Conservation (phyloP, 37 sponge, comb jelly and placozoan species). For the Hormiphora californensis region DNA sequence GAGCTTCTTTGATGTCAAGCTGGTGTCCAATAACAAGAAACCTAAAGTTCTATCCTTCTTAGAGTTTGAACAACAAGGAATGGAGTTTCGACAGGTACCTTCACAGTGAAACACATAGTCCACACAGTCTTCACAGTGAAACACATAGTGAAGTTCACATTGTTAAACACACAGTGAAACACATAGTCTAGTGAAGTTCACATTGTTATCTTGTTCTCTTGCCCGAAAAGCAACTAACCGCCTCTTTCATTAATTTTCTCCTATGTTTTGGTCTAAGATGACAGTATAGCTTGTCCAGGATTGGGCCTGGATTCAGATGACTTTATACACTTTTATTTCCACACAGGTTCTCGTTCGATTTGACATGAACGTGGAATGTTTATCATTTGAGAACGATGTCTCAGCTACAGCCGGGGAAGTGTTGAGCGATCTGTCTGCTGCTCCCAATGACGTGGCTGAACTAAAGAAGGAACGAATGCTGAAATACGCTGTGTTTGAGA, state of each 20-base stretch:
- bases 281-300: too few species aligned
- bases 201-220: too few species aligned
- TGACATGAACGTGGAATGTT: conserved; percentile 8
- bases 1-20: conserved; percentile 3
- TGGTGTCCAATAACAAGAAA: conserved; percentile 29
- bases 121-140: background rate
- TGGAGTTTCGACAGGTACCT: conserved; percentile 28
- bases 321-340: background rate
- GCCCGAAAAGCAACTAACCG: too few species aligned
- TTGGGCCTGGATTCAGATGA: too few species aligned
- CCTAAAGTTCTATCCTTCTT: conserved; percentile 12
- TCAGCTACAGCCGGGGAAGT: background rate
- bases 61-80: background rate
- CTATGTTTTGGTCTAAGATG: too few species aligned
- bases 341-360: conserved; percentile 2
- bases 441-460: too few species aligned
- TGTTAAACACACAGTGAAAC: too few species aligned
- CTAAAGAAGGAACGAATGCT: too few species aligned
- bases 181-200: too few species aligned
- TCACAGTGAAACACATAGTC: background rate
- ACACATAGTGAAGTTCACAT: too few species aligned
- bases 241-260: too few species aligned
- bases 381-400: background rate
- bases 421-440: too few species aligned
- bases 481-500: conserved; percentile 17